Evolutionary conservation across 2,888 invertebrate species (phyloP), one percentile per base, ranked within the genome.

Genomic region (Phyllotreta striolata): DNA sequence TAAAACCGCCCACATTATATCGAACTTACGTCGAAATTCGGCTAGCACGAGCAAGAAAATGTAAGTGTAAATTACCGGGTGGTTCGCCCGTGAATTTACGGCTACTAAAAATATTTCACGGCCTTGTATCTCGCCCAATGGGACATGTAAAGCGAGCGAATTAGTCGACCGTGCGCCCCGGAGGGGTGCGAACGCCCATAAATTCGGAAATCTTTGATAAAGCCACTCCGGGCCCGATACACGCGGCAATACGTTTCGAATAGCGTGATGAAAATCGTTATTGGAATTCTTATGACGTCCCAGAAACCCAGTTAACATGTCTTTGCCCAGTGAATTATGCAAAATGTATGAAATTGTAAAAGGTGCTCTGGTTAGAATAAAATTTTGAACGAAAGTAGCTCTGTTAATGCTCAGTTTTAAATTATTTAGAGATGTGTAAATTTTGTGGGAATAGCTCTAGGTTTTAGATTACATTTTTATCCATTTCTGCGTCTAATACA

Each of bases 181-280:
- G 24, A 57, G 59, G 63, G 61, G 65, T 63, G 69, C 60, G 66
- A 69, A 69, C 67, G 65, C 65, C 61, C 57, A 69, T 66, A 69
- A 69, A 67, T 69, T 63, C 61, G 55, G 66, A 57, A n/a, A 64
- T 61, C 65, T 65, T 65, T 65, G 66, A 67, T 69, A 69, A 62
- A 60, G 56, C 58, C 37, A 56, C 57, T 64, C 49, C 44, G 56
- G 37, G 49, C 57, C 51, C 62, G 49, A 64, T 64, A 58, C 59
- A 35, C 39, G 56, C 56, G 63, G 61, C 56, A 46, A 44, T 24
- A 24, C 24, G 24, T 24, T 24, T 24, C 13, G 55, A 60, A 43
- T 62, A 54, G 54, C 63, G 63, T 62, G 64, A 56, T 66, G 67
- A 67, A 67, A 67, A 59, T 64, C 59, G 57, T 64, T 67, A 67